These are phyloP conservation scores for Petrophora chlorosata DNA, from an alignment of 2,888 invertebrate species.

Conservation along the genomic window DNA sequence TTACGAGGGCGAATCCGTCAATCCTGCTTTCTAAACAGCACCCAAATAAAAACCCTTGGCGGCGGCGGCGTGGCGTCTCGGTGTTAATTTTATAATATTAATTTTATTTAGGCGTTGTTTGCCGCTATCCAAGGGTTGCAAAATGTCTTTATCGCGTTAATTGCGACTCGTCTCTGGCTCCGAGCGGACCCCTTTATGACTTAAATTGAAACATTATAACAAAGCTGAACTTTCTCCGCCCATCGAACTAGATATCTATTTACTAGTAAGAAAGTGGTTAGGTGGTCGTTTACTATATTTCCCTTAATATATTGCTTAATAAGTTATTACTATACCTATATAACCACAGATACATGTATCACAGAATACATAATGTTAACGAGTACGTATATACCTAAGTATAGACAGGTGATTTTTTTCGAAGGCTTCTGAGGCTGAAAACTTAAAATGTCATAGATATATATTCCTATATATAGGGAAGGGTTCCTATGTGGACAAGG, in stretches of 20 bases:
- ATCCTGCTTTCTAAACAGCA: constrained; percentile 29
- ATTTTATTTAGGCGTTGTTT: constrained; percentile 61
- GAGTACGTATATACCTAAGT: too few species aligned
- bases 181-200: constrained; percentile 46
- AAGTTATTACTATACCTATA: too few species aligned
- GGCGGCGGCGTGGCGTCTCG: constrained; percentile 9
- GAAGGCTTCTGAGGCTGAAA: too few species aligned
- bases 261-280: constrained; percentile 10
- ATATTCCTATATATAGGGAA: too few species aligned
- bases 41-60: constrained; percentile 30
- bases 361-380: too few species aligned
- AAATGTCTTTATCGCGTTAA: constrained; percentile 67
- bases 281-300: constrained; percentile 7
- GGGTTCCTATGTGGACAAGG: too few species aligned
- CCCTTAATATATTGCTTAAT: too few species aligned
- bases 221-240: constrained; percentile 33
- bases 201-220: constrained; percentile 56
- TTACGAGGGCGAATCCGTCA: constrained; percentile 51
- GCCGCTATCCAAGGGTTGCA: constrained; percentile 51
- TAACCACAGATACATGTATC: too few species aligned
- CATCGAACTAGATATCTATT: constrained; percentile 14
- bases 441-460: too few species aligned
- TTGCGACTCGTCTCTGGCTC: constrained; percentile 50
- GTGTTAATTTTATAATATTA: constrained; percentile 55
- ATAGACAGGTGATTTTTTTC: too few species aligned